Base-by-base conservation (phyloP, 1,140 invertebrate species). In the Agraylea sexmaculata region DNA sequence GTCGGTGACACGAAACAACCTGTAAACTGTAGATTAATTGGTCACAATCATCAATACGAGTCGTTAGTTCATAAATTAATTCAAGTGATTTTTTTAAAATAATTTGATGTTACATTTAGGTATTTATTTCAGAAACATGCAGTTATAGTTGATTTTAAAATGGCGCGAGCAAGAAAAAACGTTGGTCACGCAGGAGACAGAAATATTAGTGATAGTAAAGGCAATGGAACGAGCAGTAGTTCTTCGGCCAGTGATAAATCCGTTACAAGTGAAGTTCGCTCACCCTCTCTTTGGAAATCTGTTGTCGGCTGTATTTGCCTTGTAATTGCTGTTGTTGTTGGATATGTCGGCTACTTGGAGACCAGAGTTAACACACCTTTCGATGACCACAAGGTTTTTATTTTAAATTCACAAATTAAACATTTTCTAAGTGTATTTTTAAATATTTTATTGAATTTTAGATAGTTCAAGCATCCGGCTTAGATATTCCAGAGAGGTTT, bases 281-380 rank as follows among this genome's bases (percentile, higher is more conserved):
- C 64, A 2, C 48, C 67, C 27, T 58, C 59, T 33, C 59, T 64
- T 44, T 73, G 69, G 68, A 71, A 71, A 53, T 62, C 64, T 40
- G 43, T 55, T 18, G 52, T 71, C 23, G 66, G 69, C 10, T 59
- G 56, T 30, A 51, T 55, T n/a, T 72, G 68, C 52, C 65, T 83
- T 38, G 57, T 62, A 4, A 62, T 83, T 37, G 80, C 83, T 13
- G 69, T 71, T 3, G 81, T 78, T 57, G 78, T 86, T 46, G 78
- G 78, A 25, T 87, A 83, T 49, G 64, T 80, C 50, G 84, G 87
- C 7, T 87, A 89, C 54, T 60, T 89, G 22, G 85, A 89, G 60
- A 89, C 87, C 1, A 68, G 84, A 44, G 83, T 95, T 0, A 89
- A 87, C 53, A 91, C 87, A 2, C 88, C 87, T 1, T 78, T 84